phyloP scores from a whole-genome alignment of 2,113 vertebrate genomes.

The Dipodomys merriami region DNA sequence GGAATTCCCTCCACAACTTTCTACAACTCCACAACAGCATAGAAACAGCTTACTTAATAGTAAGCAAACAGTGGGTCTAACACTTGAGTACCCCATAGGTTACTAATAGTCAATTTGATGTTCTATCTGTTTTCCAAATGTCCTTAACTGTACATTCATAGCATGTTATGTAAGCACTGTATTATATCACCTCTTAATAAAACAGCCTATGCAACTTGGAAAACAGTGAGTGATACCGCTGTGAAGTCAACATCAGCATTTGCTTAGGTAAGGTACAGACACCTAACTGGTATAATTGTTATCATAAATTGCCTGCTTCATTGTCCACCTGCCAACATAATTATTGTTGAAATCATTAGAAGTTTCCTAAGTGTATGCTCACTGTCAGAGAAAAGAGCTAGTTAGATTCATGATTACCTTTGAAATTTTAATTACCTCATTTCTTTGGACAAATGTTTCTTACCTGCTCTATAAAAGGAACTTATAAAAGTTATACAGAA shows the following conservation, averaged over 20 bases:
- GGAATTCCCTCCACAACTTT: not conserved
- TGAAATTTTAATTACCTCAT: conserved; percentile 67
- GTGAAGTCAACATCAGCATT: not conserved
- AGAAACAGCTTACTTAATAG: not conserved
- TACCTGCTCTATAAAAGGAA: conserved; percentile 62
- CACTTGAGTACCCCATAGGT: not conserved
- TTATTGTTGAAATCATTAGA: conserved; percentile 68
- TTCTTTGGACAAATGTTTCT: conserved; percentile 62
- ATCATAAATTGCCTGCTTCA: conserved; percentile 50
- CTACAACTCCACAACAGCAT: not conserved
- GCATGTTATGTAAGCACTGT: not conserved
- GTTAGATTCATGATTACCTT: conserved; percentile 64
- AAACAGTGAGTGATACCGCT: not conserved
- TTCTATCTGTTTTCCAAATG: not conserved
- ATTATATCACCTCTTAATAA: not conserved
- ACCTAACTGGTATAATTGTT: conserved; percentile 22
- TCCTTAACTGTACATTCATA: not conserved
- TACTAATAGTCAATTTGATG: not conserved
- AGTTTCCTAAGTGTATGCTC: conserved; percentile 66
- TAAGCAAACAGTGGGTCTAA: not conserved
- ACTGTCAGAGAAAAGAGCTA: conserved; percentile 38
- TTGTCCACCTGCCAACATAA: conserved; percentile 42
- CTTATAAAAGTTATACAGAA: conserved; percentile 55
- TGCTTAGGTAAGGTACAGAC: conserved; percentile 37
- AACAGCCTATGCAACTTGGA: not conserved